These are phyloP conservation scores for Psilanteris sp. DNA, from an alignment of 1,140 invertebrate species.

Conservation along the genomic window DNA sequence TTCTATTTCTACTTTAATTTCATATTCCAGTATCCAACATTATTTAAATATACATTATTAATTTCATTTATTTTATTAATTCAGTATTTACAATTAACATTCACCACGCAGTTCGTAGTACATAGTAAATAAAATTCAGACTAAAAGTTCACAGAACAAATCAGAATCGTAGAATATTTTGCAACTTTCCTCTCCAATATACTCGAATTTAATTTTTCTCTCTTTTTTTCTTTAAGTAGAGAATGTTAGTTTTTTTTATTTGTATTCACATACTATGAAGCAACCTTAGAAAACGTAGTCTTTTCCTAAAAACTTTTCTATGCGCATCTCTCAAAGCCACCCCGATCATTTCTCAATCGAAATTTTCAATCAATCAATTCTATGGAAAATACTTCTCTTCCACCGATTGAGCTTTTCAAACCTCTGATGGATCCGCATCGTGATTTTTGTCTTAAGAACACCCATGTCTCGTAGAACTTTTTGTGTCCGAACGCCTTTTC, in stretches of 20 bases:
- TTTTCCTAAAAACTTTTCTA: too few species aligned
- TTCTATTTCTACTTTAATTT: too few species aligned
- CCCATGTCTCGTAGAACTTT: constrained; percentile 17
- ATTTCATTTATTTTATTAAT: too few species aligned
- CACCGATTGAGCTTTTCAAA: constrained; percentile 21
- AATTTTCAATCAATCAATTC: constrained; percentile 6
- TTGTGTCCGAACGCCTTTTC: constrained; percentile 3
- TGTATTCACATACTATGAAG: background rate
- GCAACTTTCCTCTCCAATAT: too few species aligned
- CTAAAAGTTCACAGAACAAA: too few species aligned
- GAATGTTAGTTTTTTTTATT: background rate
- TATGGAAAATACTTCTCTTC: constrained; percentile 12
- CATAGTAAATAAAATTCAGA: too few species aligned
- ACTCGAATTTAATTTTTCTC: background rate
- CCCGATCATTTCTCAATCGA: background rate
- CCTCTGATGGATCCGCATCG: constrained; percentile 33
- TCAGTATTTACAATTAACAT: too few species aligned
- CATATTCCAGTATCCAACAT: too few species aligned
- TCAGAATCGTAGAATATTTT: too few species aligned
- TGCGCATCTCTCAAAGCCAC: background rate
- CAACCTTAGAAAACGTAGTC: background rate
- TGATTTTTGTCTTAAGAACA: constrained; percentile 11
- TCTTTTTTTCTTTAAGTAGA: background rate
- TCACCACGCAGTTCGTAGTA: too few species aligned
- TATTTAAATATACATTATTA: too few species aligned